Conservation (phyloP, 1,140 invertebrate genomes). For the Polypedilum vanderplanki region DNA sequence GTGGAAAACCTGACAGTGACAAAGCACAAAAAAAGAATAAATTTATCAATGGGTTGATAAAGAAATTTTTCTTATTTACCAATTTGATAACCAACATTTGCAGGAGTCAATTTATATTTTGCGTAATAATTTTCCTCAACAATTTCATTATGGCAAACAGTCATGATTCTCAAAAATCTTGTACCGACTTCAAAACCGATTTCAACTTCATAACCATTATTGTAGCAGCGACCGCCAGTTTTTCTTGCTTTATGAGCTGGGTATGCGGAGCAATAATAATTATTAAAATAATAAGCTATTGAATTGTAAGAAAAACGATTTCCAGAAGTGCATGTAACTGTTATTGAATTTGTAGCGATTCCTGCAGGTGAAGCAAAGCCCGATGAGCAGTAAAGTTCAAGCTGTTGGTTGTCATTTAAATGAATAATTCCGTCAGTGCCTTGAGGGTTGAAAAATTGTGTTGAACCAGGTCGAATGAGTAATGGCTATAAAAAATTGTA, state of each 20-base stretch:
- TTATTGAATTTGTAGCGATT: neutral
- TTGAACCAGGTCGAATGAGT: neutral
- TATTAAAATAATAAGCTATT: neutral
- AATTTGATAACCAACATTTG: neutral
- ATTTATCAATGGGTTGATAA: neutral
- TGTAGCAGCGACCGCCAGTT: constrained; percentile 1
- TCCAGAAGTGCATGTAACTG: neutral
- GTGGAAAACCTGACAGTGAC: neutral
- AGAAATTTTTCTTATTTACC: neutral
- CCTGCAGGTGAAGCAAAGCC: neutral
- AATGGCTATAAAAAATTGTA: neutral
- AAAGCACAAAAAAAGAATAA: neutral
- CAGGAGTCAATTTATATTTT: neutral
- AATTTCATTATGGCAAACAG: constrained; percentile 22
- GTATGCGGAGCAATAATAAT: neutral
- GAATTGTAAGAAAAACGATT: neutral
- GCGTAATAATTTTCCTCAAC: neutral
- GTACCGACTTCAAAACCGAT: constrained; percentile 10
- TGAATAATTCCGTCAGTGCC: constrained; percentile 20
- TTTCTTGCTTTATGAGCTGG: constrained; percentile 6
- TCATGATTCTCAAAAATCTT: neutral
- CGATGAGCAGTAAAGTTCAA: constrained; percentile 10
- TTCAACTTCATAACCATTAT: neutral
- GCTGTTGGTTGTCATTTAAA: neutral
- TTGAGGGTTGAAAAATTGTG: neutral